Evolutionary conservation across 2,113 vertebrate species (phyloP), one percentile per base, ranked within the genome.

Genomic region (Cyanoderma ruficeps): DNA sequence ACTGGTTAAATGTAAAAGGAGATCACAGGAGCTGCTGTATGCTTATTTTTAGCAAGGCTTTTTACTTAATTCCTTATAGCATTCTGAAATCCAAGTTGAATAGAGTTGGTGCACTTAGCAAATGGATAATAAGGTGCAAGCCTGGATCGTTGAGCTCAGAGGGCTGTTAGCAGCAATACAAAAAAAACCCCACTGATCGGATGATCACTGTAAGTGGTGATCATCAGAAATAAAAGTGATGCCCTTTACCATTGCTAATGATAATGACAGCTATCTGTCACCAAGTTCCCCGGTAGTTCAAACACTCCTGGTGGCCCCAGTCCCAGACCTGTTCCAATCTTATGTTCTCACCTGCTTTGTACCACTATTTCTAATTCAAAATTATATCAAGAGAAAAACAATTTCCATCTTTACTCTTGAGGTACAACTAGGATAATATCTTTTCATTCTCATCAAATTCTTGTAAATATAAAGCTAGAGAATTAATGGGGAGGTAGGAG

Each of bases 241-340:
- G 9, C 42, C 10, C 10, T 52, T 74, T 47, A 70, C 55, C 2
- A 1, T 7, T 78, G 37, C 10, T 88, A n/a, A 42, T 41, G 39
- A 9, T 10, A 52, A 68, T 55, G n/a, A 46, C 28, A 61, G 13
- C 13, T 46, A 6, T n/a, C 11, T 64, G 35, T 50, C 46, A 82
- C n/a, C 23, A 69, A 30, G 11, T 25, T 59, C n/a, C n/a, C 6
- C 0, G 22, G 27, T 13, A 52, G 5, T 22, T 88, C 60, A 83
- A 57, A 53, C 10, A 35, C 14, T 39, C 2, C 1, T 25, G 20
- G 12, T 15, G 12, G 5, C 7, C 14, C 4, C n/a, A 71, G 1
- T 44, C 16, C 44, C 21, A 7, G 37, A 75, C 15, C n/a, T 83
- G 6, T 70, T 93, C 12, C 59, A 67, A 28, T 71, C 9, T 61